Evolutionary conservation across 2,113 vertebrate genomes (phyloP).

Genomic region (Barbus barbus): DNA sequence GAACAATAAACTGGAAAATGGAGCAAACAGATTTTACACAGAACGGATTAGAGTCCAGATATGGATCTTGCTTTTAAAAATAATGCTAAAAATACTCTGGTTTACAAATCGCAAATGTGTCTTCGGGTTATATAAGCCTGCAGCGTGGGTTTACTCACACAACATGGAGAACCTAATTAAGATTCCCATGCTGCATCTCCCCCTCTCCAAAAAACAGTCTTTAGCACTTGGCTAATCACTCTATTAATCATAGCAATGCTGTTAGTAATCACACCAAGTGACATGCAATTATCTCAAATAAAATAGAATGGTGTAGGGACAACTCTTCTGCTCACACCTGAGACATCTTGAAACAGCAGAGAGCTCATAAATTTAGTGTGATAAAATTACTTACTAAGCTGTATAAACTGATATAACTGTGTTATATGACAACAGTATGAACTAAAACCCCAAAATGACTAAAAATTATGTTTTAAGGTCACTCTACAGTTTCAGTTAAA

Average conservation of each 20-base stretch:
- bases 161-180: slow-evolving; percentile 21
- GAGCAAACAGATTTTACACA: not conserved
- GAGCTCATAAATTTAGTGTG: not conserved
- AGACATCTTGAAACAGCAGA: not conserved
- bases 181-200: slow-evolving; percentile 3
- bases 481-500: not conserved
- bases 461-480: too few relatives aligned
- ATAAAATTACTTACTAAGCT: not conserved
- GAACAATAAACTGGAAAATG: slow-evolving; percentile 8
- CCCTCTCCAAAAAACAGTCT: slow-evolving; percentile 6
- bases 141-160: slow-evolving; percentile 25
- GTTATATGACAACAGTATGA: not conserved
- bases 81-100: slow-evolving; percentile 17
- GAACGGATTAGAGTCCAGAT: slow-evolving; percentile 24
- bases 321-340: slow-evolving; percentile 16
- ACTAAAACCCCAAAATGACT: not conserved
- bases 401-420: not conserved
- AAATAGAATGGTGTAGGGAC: slow-evolving; percentile 24
- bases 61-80: slow-evolving; percentile 3
- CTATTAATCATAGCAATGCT: slow-evolving; percentile 37
- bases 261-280: slow-evolving; percentile 25
- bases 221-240: slow-evolving; percentile 16
- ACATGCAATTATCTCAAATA: slow-evolving; percentile 38
- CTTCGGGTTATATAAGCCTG: slow-evolving; percentile 34
- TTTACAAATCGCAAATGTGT: not conserved